Evolutionary conservation across 2,888 invertebrate genomes (phyloP).

Genomic region (Urechis unicinctus): DNA sequence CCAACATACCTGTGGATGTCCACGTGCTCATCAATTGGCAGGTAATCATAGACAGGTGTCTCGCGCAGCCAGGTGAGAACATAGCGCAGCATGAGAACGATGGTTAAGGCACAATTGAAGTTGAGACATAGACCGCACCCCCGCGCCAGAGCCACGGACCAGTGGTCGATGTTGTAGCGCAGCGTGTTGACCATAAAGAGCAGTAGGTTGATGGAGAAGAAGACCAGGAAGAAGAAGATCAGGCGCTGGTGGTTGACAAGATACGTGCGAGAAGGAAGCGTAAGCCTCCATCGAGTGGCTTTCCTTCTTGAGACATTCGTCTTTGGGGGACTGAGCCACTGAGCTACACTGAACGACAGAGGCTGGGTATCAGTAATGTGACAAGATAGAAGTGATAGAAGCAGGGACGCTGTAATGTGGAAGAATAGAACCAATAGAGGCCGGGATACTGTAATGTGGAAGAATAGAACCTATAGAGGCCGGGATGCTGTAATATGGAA

Average conservation of each 20-base stretch:
- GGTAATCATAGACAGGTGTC: slow-evolving; percentile 62
- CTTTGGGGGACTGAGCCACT: background rate
- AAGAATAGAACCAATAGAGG: too few species aligned
- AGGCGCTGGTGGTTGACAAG: slow-evolving; percentile 65
- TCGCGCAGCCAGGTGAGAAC: slow-evolving; percentile 78
- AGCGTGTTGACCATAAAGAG: slow-evolving; percentile 57
- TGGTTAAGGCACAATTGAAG: slow-evolving; percentile 82
- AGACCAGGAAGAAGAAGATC: slow-evolving; percentile 63
- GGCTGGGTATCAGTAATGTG: too few species aligned
- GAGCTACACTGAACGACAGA: background rate
- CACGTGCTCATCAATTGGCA: slow-evolving; percentile 88
- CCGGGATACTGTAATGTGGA: too few species aligned
- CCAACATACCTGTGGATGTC: slow-evolving; percentile 88
- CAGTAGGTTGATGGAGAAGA: slow-evolving; percentile 68
- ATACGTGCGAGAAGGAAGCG: slow-evolving; percentile 28
- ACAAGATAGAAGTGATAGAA: too few species aligned
- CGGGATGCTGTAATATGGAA: too few species aligned
- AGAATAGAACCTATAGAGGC: too few species aligned
- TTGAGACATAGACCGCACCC: slow-evolving; percentile 82
- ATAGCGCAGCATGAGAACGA: slow-evolving; percentile 82
- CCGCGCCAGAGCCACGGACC: slow-evolving; percentile 73
- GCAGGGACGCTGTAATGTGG: too few species aligned
- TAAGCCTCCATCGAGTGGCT: background rate
- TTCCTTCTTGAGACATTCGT: background rate
- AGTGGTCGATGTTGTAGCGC: slow-evolving; percentile 54